phyloP scores from a whole-genome alignment of 2,797 vertebrate genomes.

The Sebastiscus albofasciatus region DNA sequence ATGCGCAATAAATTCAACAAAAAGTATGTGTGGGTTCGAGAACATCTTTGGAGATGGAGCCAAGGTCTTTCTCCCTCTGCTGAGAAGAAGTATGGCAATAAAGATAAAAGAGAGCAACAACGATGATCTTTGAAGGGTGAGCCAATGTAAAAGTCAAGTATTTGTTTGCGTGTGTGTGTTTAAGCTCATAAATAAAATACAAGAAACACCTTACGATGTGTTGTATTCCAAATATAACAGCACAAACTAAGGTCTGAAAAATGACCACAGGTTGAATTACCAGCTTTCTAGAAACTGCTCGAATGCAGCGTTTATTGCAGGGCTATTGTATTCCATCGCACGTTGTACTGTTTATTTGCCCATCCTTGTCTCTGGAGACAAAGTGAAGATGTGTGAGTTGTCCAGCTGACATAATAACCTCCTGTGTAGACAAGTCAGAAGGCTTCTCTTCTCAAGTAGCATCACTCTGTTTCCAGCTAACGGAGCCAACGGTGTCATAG shows the following conservation, averaged over 20 bases:
- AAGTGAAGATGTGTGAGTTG: neutral
- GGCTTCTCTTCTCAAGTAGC: constrained; percentile 13
- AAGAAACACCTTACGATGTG: neutral
- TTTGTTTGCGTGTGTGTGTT: neutral
- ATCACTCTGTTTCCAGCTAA: constrained; percentile 20
- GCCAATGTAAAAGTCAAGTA: constrained; percentile 19
- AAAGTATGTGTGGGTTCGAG: constrained; percentile 21
- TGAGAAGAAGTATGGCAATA: constrained; percentile 26
- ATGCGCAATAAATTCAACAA: constrained; percentile 34
- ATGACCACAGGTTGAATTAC: neutral
- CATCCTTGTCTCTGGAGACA: neutral
- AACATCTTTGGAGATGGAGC: constrained; percentile 34
- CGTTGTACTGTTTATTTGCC: neutral
- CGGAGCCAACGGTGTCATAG: neutral
- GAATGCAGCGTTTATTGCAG: neutral
- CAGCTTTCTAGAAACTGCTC: neutral
- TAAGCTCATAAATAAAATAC: neutral
- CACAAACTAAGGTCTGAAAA: neutral
- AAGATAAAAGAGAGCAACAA: constrained; percentile 38
- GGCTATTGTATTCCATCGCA: neutral
- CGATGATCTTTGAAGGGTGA: constrained; percentile 32
- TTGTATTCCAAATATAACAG: neutral
- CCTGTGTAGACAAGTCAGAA: neutral
- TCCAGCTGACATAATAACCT: constrained; percentile 24
- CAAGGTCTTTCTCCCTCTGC: constrained; percentile 33